A percentile compares a stretch with the other conserved stretches of the same genome.
Conservation (phyloP, 2,113 vertebrate genomes). For the Uria lomvia region DNA sequence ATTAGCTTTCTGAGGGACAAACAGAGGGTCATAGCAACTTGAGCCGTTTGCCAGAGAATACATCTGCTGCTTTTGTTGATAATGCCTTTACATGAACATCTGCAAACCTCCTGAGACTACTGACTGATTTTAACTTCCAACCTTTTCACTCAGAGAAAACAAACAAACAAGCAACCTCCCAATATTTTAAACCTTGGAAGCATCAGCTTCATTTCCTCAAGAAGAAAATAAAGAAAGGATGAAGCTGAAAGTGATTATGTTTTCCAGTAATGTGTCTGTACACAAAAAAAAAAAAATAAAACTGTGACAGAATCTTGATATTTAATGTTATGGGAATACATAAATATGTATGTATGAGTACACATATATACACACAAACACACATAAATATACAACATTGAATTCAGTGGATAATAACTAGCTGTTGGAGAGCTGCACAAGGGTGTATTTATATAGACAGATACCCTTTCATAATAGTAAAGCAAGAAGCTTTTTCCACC, state of each 20-base stretch:
- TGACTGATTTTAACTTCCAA: not conserved
- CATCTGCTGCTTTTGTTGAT: conserved; percentile 38
- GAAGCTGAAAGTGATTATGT: not conserved
- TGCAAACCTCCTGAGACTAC: not conserved
- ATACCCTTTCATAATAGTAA: not conserved
- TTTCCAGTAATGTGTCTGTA: not conserved
- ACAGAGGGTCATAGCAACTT: not conserved
- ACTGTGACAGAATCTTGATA: not conserved
- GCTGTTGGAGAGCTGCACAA: not conserved
- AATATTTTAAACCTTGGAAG: not conserved
- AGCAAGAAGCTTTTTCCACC: not conserved
- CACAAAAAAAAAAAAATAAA: not conserved
- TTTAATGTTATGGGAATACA: not conserved
- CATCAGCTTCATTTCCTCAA: not conserved
- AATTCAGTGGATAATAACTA: not conserved
- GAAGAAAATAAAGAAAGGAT: not conserved
- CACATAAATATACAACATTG: not conserved
- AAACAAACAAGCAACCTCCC: not conserved
- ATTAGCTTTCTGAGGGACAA: conserved; percentile 44
- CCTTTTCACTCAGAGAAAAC: not conserved
- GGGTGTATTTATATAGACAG: fast-evolving
- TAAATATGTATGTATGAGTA: not conserved
- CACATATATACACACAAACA: fast-evolving
- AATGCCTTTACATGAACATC: conserved; percentile 41
- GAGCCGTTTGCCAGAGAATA: not conserved